These are phyloP conservation scores for Lysiphlebus fabarum DNA, from an alignment of 1,140 invertebrate genomes.

Conservation along the genomic window DNA sequence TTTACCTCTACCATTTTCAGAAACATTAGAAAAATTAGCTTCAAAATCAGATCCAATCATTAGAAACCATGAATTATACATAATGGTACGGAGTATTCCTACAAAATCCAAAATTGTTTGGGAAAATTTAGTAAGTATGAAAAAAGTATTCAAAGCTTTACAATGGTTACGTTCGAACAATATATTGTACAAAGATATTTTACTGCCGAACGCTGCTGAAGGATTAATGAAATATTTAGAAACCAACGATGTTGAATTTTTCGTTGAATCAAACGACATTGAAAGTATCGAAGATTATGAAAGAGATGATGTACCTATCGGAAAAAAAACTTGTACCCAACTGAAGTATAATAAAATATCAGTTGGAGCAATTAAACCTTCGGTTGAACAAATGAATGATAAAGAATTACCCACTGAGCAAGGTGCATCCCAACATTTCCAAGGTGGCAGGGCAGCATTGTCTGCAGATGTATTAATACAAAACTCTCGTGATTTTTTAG, in stretches of 20 bases:
- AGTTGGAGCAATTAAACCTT: too few species aligned
- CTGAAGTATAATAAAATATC: slow-evolving; percentile 5
- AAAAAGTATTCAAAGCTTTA: slow-evolving; percentile 26
- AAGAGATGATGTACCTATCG: neutral
- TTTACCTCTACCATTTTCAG: slow-evolving; percentile 1
- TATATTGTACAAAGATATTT: slow-evolving; percentile 27
- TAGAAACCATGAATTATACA: slow-evolving; percentile 26
- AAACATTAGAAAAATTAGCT: slow-evolving; percentile 22
- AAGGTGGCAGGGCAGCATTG: too few species aligned
- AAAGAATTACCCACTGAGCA: too few species aligned
- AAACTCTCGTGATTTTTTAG: too few species aligned
- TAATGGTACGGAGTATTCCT: slow-evolving; percentile 27
- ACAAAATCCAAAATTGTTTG: slow-evolving; percentile 32
- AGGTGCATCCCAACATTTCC: too few species aligned
- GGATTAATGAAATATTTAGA: slow-evolving; percentile 15
- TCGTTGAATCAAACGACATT: neutral
- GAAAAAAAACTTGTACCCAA: neutral
- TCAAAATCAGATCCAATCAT: slow-evolving; percentile 2
- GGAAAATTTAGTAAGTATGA: slow-evolving; percentile 24
- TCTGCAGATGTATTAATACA: too few species aligned
- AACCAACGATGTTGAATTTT: slow-evolving; percentile 10
- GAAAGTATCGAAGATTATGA: slow-evolving; percentile 5
- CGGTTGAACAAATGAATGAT: too few species aligned
- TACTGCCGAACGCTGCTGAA: slow-evolving; percentile 23
- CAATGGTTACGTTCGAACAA: slow-evolving; percentile 27